phyloP scores from a whole-genome alignment of 1,140 invertebrate species.

The Hormaphis cornu region DNA sequence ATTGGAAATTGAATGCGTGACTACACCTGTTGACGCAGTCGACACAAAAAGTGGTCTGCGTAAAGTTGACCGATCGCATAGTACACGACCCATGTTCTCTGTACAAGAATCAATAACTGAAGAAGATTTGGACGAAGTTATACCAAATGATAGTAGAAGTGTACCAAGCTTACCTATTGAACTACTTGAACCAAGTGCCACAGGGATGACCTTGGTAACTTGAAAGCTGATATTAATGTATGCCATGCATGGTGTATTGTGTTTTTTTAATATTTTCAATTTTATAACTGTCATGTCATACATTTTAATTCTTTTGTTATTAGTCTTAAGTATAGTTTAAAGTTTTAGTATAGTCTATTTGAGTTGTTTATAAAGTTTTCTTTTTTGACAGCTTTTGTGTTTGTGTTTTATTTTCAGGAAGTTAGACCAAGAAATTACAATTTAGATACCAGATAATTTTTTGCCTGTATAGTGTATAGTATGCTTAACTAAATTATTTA shows the following conservation, averaged over 20 bases:
- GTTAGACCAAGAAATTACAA: not conserved
- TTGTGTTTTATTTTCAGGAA: constrained; percentile 11
- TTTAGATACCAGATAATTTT: not conserved
- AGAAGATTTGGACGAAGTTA: constrained; percentile 9
- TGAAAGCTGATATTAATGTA: not conserved
- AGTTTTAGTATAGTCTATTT: too few relatives aligned
- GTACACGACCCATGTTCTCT: not conserved
- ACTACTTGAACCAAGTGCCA: not conserved
- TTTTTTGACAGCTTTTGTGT: constrained; percentile 18
- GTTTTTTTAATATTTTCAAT: not conserved
- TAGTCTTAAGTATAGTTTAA: not conserved
- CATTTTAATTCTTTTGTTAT: not conserved
- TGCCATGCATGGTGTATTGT: constrained; percentile 21
- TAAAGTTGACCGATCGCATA: not conserved
- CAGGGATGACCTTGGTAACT: constrained; percentile 21
- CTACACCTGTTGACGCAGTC: not conserved
- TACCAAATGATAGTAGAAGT: not conserved
- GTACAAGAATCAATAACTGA: constrained; percentile 22
- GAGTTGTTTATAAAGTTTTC: not conserved
- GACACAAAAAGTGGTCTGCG: not conserved
- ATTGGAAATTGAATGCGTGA: not conserved
- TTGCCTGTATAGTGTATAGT: not conserved
- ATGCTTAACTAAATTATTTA: constrained; percentile 9
- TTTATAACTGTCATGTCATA: not conserved
- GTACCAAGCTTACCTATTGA: not conserved